Percentiles rank a stretch among this genome's conserved stretches.
Evolutionary conservation across 1,140 invertebrate genomes (phyloP).

Genomic region (Telenomus remus): DNA sequence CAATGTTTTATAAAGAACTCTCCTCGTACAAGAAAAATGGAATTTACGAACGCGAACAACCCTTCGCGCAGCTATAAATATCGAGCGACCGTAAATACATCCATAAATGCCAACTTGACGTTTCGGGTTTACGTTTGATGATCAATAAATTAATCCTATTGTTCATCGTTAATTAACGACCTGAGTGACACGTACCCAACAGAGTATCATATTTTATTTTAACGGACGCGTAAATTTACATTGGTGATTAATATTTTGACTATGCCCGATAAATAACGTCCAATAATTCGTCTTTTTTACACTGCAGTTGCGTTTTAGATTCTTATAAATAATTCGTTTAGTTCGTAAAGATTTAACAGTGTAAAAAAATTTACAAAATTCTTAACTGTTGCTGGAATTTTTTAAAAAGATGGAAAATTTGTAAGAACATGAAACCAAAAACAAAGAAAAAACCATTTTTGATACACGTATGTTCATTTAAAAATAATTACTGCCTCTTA

Average conservation of each 20-base stretch:
- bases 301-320: too few species aligned
- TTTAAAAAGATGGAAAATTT: too few species aligned
- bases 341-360: too few species aligned
- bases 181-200: slow-evolving; percentile 6
- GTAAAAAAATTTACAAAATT: too few species aligned
- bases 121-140: slow-evolving; percentile 43
- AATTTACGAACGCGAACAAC: slow-evolving; percentile 57
- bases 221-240: slow-evolving; percentile 4
- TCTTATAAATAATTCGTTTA: too few species aligned
- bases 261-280: not conserved
- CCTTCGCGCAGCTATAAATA: slow-evolving; percentile 57
- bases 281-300: not conserved
- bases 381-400: too few species aligned
- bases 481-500: slow-evolving; percentile 13
- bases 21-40: slow-evolving; percentile 43
- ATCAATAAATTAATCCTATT: slow-evolving; percentile 36
- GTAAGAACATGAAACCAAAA: too few species aligned
- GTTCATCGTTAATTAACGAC: slow-evolving; percentile 34
- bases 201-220: slow-evolving; percentile 8
- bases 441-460: too few species aligned
- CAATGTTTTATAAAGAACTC: slow-evolving; percentile 58
- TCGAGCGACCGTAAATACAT: slow-evolving; percentile 48
- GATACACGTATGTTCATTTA: not conserved
- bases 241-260: slow-evolving; percentile 10
- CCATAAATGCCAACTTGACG: slow-evolving; percentile 53